A percentile compares a stretch with the other conserved stretches of the same genome.
phyloP scores from a whole-genome alignment of 2,113 vertebrate species.

The Caranx melampygus region DNA sequence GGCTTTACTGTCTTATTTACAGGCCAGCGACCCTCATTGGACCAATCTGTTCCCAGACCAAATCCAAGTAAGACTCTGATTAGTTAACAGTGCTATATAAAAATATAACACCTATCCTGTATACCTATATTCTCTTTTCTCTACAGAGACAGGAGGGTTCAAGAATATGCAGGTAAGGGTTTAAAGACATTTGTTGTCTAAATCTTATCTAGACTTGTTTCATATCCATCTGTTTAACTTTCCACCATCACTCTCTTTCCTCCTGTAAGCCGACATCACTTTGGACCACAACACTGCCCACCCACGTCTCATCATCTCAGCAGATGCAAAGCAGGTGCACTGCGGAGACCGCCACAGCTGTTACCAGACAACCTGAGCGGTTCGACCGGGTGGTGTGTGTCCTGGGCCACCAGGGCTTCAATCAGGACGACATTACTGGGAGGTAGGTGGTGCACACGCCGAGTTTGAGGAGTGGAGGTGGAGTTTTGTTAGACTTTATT shows the following conservation, averaged over 20 bases:
- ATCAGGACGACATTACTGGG: constrained; percentile 83
- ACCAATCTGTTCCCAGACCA: constrained; percentile 23
- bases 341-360: constrained; percentile 71
- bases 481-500: background rate
- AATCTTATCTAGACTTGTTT: background rate
- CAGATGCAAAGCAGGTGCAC: constrained; percentile 74
- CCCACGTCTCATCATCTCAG: constrained; percentile 80
- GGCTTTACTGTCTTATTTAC: background rate
- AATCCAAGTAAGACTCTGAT: constrained; percentile 60
- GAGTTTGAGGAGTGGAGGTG: background rate
- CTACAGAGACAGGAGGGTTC: constrained; percentile 71
- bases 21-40: constrained; percentile 28
- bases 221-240: background rate
- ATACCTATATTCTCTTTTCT: background rate
- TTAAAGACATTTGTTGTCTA: background rate
- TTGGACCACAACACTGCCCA: constrained; percentile 80
- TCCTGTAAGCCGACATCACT: constrained; percentile 76
- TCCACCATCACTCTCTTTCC: background rate
- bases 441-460: constrained; percentile 64
- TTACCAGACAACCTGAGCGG: constrained; percentile 65
- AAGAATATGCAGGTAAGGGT: constrained; percentile 79
- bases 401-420: constrained; percentile 76
- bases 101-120: background rate
- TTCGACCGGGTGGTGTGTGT: constrained; percentile 84
- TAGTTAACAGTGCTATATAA: background rate